Percentiles rank a stretch among this genome's conserved stretches.
phyloP scores from a whole-genome alignment of 1,140 invertebrate species.

The Adelges cooleyi region DNA sequence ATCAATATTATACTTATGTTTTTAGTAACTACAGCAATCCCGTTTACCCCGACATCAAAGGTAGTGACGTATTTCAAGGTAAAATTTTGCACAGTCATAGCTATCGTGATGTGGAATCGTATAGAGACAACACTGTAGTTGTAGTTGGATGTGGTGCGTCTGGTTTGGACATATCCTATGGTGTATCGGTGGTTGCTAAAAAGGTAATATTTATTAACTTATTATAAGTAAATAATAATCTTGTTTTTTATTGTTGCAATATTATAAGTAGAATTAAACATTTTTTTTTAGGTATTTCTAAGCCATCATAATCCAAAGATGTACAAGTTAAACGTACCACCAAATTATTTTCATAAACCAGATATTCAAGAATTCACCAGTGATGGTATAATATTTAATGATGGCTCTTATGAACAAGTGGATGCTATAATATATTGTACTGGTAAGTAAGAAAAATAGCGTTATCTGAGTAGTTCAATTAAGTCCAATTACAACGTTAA shows the following conservation, averaged over 20 bases:
- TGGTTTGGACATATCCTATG: constrained; percentile 54
- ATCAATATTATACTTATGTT: no score
- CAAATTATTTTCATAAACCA: constrained; percentile 52
- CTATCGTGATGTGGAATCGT: constrained; percentile 60
- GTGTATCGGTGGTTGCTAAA: constrained; percentile 45
- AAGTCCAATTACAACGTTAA: constrained; percentile 8
- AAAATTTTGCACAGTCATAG: constrained; percentile 70
- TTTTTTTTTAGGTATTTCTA: constrained; percentile 40
- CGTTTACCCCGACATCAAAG: constrained; percentile 46
- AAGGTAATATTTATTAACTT: constrained; percentile 38
- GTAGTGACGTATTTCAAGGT: constrained; percentile 54
- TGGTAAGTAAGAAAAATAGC: not conserved
- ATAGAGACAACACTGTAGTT: constrained; percentile 53
- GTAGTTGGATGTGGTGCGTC: constrained; percentile 79
- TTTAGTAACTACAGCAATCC: constrained; percentile 56
- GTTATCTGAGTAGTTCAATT: not conserved
- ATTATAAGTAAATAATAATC: constrained; percentile 41
- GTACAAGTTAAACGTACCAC: constrained; percentile 48
- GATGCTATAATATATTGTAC: constrained; percentile 62
- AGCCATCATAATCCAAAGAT: constrained; percentile 53
- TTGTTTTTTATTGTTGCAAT: not conserved
- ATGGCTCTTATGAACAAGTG: constrained; percentile 47
- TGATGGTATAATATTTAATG: constrained; percentile 45
- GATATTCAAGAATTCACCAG: constrained; percentile 46
- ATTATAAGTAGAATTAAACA: not conserved